A percentile compares a stretch with the other conserved stretches of the same genome.
These are phyloP conservation scores for Anaspis maculata DNA, from an alignment of 2,888 invertebrate species.

Conservation along the genomic window DNA sequence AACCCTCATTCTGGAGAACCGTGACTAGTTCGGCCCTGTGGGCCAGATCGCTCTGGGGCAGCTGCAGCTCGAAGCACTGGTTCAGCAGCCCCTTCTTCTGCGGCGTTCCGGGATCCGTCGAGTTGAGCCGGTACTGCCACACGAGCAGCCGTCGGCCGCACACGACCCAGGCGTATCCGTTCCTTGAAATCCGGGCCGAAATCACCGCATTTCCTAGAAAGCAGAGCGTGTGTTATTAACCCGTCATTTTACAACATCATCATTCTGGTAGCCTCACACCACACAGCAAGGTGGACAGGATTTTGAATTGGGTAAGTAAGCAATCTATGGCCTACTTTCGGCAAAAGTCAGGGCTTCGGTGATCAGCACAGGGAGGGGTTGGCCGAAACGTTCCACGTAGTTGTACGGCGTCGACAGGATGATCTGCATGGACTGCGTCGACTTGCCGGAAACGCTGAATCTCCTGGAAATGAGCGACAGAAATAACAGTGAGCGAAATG, in stretches of 20 bases:
- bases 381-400: slow-evolving; percentile 71
- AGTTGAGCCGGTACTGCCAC: slow-evolving; percentile 64
- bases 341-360: slow-evolving; percentile 82
- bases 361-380: slow-evolving; percentile 76
- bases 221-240: slow-evolving; percentile 6
- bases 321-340: too few relatives aligned
- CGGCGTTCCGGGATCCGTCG: slow-evolving; percentile 36
- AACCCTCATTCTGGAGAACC: slow-evolving; percentile 54
- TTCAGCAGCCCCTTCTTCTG: slow-evolving; percentile 38
- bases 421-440: slow-evolving; percentile 62
- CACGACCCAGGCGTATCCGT: slow-evolving; percentile 57
- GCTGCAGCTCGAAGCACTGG: slow-evolving; percentile 74
- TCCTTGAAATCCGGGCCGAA: slow-evolving; percentile 45
- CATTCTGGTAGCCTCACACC: too few relatives aligned
- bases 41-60: slow-evolving; percentile 87
- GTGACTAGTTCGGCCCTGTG: slow-evolving; percentile 80
- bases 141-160: slow-evolving; percentile 75
- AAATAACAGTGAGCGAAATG: too few relatives aligned
- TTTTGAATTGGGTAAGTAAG: too few relatives aligned
- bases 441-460: slow-evolving; percentile 51
- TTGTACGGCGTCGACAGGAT: slow-evolving; percentile 67
- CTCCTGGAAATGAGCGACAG: slow-evolving; percentile 43
- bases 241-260: too few relatives aligned
- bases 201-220: slow-evolving; percentile 37
- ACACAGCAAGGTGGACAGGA: too few relatives aligned